Evolutionary conservation across 2,113 vertebrate genomes (phyloP).

Genomic region (Circaetus cinerascens): DNA sequence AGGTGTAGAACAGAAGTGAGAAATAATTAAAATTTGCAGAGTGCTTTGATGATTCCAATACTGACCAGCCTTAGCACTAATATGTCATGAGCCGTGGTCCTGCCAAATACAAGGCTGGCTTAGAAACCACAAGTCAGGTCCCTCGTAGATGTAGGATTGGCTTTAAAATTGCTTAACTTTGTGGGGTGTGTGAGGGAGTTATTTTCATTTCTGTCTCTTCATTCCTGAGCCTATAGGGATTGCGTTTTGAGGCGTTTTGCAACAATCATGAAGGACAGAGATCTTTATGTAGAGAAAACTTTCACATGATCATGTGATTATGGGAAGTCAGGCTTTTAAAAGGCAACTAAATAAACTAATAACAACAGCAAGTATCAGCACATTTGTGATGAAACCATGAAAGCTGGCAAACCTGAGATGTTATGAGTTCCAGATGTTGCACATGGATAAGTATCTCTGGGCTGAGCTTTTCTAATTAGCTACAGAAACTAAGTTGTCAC

Average conservation of each 20-base stretch:
- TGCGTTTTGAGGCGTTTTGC: background rate
- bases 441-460: background rate
- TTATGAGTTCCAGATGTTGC: conserved; percentile 18
- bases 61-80: background rate
- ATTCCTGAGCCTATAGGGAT: background rate
- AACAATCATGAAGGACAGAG: background rate
- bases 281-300: background rate
- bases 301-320: background rate
- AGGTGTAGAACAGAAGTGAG: background rate
- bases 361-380: conserved; percentile 20
- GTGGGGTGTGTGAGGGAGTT: background rate
- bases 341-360: conserved; percentile 2
- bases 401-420: background rate
- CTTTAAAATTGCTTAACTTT: conserved; percentile 11
- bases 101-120: background rate
- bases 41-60: background rate
- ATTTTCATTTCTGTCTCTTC: background rate
- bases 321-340: background rate
- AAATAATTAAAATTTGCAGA: conserved; percentile 1
- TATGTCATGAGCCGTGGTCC: background rate
- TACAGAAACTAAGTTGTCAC: background rate
- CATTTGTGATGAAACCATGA: conserved; percentile 14
- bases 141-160: background rate
- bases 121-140: background rate
- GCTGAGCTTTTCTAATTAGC: conserved; percentile 27